Evolutionary conservation across 2,888 invertebrate species (phyloP).

Genomic region (Dryobota labecula): DNA sequence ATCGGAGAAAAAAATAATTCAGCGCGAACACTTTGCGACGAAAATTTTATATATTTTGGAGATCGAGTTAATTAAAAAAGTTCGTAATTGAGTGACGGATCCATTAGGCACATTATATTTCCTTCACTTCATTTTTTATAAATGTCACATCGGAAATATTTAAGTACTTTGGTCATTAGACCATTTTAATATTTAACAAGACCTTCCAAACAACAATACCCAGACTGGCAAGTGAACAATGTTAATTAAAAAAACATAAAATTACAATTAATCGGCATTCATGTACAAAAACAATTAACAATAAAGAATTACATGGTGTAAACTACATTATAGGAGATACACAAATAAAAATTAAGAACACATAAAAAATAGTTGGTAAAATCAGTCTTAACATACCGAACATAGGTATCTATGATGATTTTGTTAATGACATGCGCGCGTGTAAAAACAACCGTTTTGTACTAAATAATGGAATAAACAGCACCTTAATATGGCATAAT

Average conservation of each 20-base stretch:
- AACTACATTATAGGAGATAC: slow-evolving; percentile 63
- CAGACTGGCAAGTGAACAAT: slow-evolving; percentile 57
- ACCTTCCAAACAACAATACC: slow-evolving; percentile 55
- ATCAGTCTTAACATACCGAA: slow-evolving; percentile 83
- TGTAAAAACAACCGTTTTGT: slow-evolving; percentile 73
- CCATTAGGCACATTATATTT: slow-evolving; percentile 58
- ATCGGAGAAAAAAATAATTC: slow-evolving; percentile 49
- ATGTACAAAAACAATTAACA: slow-evolving; percentile 60
- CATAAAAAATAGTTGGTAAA: slow-evolving; percentile 71
- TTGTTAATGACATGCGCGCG: slow-evolving; percentile 69
- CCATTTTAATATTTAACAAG: slow-evolving; percentile 28
- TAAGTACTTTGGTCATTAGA: slow-evolving; percentile 55
- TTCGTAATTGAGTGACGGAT: slow-evolving; percentile 63
- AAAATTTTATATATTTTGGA: slow-evolving; percentile 52
- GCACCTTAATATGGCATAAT: slow-evolving; percentile 81
- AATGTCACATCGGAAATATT: slow-evolving; percentile 43
- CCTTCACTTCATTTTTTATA: slow-evolving; percentile 42
- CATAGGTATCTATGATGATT: slow-evolving; percentile 59
- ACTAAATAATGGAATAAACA: slow-evolving; percentile 82
- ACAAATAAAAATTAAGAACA: slow-evolving; percentile 75
- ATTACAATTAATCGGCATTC: slow-evolving; percentile 60
- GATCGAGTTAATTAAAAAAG: slow-evolving; percentile 68
- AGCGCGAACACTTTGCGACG: slow-evolving; percentile 34
- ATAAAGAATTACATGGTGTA: slow-evolving; percentile 38
- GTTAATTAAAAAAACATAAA: slow-evolving; percentile 55